Percentiles rank a stretch among this genome's conserved stretches.
phyloP scores from a whole-genome alignment of 2,113 vertebrate species.

The Cinclus cinclus region DNA sequence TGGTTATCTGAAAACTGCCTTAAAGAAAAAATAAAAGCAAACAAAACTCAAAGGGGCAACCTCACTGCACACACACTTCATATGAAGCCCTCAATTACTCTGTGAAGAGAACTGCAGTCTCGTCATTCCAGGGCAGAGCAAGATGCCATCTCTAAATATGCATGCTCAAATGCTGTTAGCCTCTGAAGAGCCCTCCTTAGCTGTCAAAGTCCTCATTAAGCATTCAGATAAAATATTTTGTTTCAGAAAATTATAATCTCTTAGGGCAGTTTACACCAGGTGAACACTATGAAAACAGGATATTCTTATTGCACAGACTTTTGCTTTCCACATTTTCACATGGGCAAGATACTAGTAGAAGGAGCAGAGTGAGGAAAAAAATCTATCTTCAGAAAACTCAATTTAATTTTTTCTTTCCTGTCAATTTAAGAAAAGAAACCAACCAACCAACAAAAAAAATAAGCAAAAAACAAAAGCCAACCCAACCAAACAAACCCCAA shows the following conservation, averaged over 20 bases:
- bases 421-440: background rate
- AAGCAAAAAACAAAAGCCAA: no score
- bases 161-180: background rate
- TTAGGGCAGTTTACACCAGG: background rate
- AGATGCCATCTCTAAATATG: background rate
- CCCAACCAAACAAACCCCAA: no score
- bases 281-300: background rate
- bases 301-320: background rate
- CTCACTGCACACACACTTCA: background rate
- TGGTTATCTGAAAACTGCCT: background rate
- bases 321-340: background rate
- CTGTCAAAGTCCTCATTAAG: background rate
- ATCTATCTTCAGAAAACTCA: background rate
- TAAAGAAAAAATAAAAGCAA: background rate
- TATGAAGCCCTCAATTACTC: background rate
- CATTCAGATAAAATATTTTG: background rate
- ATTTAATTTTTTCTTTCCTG: background rate
- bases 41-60: background rate
- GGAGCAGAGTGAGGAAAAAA: background rate
- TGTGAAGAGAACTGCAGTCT: background rate
- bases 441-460: background rate
- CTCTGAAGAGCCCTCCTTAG: background rate
- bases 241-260: background rate
- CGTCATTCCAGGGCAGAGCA: background rate
- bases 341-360: background rate